Evolutionary conservation across 2,113 vertebrate species (phyloP), one percentile per base, ranked within the genome.

Genomic region (Heterotis niloticus): DNA sequence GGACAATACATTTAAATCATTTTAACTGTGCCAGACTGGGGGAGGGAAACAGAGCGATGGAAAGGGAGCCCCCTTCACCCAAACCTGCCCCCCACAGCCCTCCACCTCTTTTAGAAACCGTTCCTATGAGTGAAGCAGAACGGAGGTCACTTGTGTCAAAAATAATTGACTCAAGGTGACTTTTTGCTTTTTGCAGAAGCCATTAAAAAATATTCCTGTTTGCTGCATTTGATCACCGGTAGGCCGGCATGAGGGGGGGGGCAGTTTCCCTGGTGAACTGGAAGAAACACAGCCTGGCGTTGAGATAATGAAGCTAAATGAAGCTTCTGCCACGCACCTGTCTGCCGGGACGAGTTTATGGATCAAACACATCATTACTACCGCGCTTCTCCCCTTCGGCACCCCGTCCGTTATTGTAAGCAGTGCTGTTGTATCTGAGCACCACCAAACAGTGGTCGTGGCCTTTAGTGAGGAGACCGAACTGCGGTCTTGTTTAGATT

Each of bases 101-200:
- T 34, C 24, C 14, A 29, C 12, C 9, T 12, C 10, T 3, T 65
- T 65, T 3, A 18, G n/a, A n/a, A 76, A 76, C 51, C 20, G n/a
- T 28, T 76, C n/a, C 51, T 66, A 20, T 26, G 12, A 60, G 24
- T 52, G 18, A 62, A 16, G 3, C 18, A 62, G 59, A 11, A 7
- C 7, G 10, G 24, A 16, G 14, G 11, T 59, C 16, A 13, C 24
- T 44, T 24, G 79, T 56, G 29, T 76, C 52, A 75, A 78, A 60
- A 57, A 68, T 44, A 13, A 80, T 69, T 80, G 20, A 68, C 67
- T 54, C 24, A 28, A 3, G 44, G n/a, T 75, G 26, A 75, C 64
- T 24, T 26, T 67, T 66, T 10, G 4, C 17, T 44, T 23, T 44
- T 24, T n/a, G 14, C 18, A 79, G 64, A 10, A 28, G 16, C 73